Base-by-base conservation (phyloP, 2,888 invertebrate genomes). In the Eremobia ochroleuca region DNA sequence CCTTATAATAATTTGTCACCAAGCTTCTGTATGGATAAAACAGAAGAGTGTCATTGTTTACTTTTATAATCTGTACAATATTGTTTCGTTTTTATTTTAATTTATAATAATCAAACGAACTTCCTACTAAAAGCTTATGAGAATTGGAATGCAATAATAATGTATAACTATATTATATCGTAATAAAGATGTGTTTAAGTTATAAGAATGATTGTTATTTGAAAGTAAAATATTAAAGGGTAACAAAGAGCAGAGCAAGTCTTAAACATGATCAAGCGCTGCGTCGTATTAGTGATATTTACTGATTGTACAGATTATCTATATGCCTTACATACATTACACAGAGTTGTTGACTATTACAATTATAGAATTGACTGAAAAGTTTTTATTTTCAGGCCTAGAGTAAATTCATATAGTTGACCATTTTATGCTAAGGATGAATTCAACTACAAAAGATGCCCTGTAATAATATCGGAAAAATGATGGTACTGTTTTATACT, bases 401-500 rank as follows among this genome's bases (percentile, higher is more conserved):
- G 94, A 92, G 90, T 94, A 94, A 90, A 94, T 93, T 94, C 91
- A 93, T 89, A 92, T 94, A 94, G 93, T 92, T 92, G 93, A 95
- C 93, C 93, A 94, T 94, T 93, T 93, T 93, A 93, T 93, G 93
- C 91, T 94, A 94, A 93, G 92, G 90, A 94, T 93, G 89, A 94
- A 94, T 92, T 93, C 91, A 92, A 92, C 92, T 92, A 93, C 92
- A 94, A 94, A 93, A 92, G 90, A 95, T 94, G 93, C 93, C 93
- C 93, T 92, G 91, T 94, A 88, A 90, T 87, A 88, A 87, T 89
- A 88, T 91, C 88, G 89, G 88, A 87, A 90, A 79, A 91, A 92
- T 94, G 91, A 94, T 95, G 94, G 93, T 95, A 96, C 95, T 95
- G 94, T 96, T 96, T 96, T 96, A 96, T 96, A 96, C 94, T 90